phyloP scores from a whole-genome alignment of 2,113 vertebrate species.

The Phalacrocorax brasilianus region DNA sequence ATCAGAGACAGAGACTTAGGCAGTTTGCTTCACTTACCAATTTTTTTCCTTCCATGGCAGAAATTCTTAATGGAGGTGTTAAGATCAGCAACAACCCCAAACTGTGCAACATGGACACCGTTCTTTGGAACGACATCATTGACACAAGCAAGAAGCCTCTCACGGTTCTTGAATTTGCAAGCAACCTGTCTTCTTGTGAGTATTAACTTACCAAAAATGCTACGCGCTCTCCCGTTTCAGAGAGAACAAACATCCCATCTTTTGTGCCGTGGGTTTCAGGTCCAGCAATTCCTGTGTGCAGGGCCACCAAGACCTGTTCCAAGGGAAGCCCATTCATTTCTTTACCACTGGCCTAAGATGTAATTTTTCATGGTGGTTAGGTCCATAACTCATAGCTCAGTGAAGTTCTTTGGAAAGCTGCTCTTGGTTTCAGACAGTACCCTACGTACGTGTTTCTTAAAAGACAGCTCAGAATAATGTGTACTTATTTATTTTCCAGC shows the following conservation, averaged over 20 bases:
- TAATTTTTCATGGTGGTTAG: not conserved
- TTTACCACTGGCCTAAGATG: not conserved
- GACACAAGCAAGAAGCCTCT: slow-evolving; percentile 46
- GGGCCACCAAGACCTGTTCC: not conserved
- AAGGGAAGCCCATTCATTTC: not conserved
- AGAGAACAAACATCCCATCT: not conserved
- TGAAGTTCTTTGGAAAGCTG: not conserved
- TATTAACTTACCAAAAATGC: not conserved
- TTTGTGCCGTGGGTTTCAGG: fast-evolving
- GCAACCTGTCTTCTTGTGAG: slow-evolving; percentile 74
- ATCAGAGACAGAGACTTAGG: not conserved
- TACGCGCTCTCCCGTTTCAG: not conserved
- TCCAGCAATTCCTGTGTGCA: not conserved
- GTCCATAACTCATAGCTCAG: not conserved
- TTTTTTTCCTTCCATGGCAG: slow-evolving; percentile 61
- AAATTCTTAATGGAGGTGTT: slow-evolving; percentile 90
- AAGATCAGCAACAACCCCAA: slow-evolving; percentile 77
- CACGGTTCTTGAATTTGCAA: slow-evolving; percentile 64
- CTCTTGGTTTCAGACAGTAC: not conserved
- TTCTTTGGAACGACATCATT: slow-evolving; percentile 91
- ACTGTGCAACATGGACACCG: slow-evolving; percentile 86
- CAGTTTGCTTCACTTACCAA: not conserved
- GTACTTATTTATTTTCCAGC: not conserved
- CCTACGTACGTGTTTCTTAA: not conserved
- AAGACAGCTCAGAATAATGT: not conserved